Conservation (phyloP, 2,797 vertebrate species). For the Nasua narica region DNA sequence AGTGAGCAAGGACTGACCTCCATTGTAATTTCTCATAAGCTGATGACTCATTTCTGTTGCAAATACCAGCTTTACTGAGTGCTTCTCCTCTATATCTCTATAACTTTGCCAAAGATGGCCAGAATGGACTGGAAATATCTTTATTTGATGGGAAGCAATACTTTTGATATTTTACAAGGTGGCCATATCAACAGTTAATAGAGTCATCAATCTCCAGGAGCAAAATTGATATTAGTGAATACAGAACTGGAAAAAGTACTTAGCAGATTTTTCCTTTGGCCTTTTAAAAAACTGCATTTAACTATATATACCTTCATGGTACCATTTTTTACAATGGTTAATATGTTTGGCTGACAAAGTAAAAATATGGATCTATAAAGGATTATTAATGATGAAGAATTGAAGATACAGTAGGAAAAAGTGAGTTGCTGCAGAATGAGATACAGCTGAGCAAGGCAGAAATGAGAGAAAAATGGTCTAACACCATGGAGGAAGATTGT, state of each 20-base stretch:
- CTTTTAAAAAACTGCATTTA: constrained; percentile 8
- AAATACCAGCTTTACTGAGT: not conserved
- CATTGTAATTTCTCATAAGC: not conserved
- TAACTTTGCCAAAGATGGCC: not conserved
- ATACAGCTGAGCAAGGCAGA: constrained; percentile 50
- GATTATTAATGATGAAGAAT: constrained; percentile 25
- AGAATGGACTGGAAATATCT: not conserved
- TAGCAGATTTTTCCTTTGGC: constrained; percentile 3
- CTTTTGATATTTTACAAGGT: not conserved
- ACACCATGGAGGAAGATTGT: not conserved
- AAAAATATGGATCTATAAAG: constrained; percentile 37
- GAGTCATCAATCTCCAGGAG: not conserved
- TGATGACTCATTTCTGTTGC: not conserved
- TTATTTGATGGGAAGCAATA: not conserved
- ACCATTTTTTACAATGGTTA: constrained; percentile 40
- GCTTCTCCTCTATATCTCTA: not conserved
- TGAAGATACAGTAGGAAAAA: constrained; percentile 48
- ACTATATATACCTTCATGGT: not conserved
- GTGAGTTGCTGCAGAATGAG: constrained; percentile 29
- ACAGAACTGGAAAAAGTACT: not conserved
- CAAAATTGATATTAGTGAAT: constrained; percentile 42
- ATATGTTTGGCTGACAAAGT: constrained; percentile 30
- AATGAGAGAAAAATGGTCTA: constrained; percentile 29
- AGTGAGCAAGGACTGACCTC: not conserved
- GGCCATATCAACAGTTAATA: constrained; percentile 17